Evolutionary conservation across 2,888 invertebrate genomes (phyloP).

Genomic region (Oxyscelio sp.): DNA sequence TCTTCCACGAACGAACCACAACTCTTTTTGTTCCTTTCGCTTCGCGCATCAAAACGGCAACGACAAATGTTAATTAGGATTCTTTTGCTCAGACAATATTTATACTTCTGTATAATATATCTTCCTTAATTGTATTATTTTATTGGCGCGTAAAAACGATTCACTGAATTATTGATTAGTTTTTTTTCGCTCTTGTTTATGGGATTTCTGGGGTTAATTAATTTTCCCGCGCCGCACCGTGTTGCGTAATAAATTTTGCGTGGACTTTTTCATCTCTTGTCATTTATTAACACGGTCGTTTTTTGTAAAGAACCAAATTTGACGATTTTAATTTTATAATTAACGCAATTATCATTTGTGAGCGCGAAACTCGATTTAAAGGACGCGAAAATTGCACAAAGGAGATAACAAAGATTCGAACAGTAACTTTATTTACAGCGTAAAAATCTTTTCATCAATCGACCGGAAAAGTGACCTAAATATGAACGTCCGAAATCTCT

Average conservation of each 20-base stretch:
- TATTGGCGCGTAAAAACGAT: too few relatives aligned
- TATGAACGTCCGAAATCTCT: constrained; percentile 48
- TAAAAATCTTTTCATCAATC: constrained; percentile 35
- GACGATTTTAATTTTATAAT: too few relatives aligned
- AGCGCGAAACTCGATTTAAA: too few relatives aligned
- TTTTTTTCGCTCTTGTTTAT: constrained; percentile 33
- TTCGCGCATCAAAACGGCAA: neutral
- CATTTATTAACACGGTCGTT: too few relatives aligned
- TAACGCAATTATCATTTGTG: too few relatives aligned
- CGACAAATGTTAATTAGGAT: constrained; percentile 23
- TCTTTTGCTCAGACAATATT: constrained; percentile 6
- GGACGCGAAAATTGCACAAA: too few relatives aligned
- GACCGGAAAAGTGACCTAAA: constrained; percentile 55
- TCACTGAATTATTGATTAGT: constrained; percentile 30
- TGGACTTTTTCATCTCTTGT: constrained; percentile 17
- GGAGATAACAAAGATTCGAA: neutral
- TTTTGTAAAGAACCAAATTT: too few relatives aligned
- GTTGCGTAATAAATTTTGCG: constrained; percentile 28
- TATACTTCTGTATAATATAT: constrained; percentile 2
- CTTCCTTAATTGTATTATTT: constrained; percentile 30
- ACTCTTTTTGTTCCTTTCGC: neutral
- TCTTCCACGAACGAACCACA: neutral
- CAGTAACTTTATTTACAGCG: constrained; percentile 18
- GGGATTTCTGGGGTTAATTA: neutral
- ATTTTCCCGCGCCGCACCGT: constrained; percentile 21